phyloP scores from a whole-genome alignment of 2,113 vertebrate genomes.

The Tichodroma muraria region DNA sequence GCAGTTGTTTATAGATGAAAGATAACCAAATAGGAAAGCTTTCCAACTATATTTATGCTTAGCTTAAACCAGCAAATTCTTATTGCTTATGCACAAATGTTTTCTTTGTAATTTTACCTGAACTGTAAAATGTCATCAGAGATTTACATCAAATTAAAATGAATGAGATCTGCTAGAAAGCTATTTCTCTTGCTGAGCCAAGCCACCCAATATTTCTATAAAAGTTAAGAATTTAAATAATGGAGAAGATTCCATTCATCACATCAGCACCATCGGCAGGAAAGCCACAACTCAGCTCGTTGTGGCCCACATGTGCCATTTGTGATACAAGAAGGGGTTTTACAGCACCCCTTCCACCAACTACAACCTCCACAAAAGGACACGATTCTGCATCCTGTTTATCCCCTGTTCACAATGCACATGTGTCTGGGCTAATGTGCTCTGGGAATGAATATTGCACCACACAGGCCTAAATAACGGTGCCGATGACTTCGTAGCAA shows the following conservation, averaged over 20 bases:
- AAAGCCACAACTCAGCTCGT: neutral
- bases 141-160: slow-evolving; percentile 28
- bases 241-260: slow-evolving; percentile 23
- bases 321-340: neutral
- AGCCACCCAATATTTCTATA: neutral
- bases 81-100: neutral
- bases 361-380: neutral
- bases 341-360: neutral
- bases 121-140: neutral
- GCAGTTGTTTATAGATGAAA: neutral
- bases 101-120: neutral
- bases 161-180: slow-evolving; percentile 3
- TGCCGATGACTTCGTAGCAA: neutral
- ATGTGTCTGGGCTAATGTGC: neutral
- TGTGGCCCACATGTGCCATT: neutral
- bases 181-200: neutral
- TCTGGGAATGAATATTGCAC: neutral
- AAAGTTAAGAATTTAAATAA: slow-evolving; percentile 40
- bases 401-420: neutral
- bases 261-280: neutral
- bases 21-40: neutral
- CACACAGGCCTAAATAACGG: neutral
- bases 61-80: neutral
- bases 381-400: neutral
- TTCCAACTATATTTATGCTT: neutral